phyloP scores from a whole-genome alignment of 2,888 invertebrate genomes.

The Lomographa bimaculata region DNA sequence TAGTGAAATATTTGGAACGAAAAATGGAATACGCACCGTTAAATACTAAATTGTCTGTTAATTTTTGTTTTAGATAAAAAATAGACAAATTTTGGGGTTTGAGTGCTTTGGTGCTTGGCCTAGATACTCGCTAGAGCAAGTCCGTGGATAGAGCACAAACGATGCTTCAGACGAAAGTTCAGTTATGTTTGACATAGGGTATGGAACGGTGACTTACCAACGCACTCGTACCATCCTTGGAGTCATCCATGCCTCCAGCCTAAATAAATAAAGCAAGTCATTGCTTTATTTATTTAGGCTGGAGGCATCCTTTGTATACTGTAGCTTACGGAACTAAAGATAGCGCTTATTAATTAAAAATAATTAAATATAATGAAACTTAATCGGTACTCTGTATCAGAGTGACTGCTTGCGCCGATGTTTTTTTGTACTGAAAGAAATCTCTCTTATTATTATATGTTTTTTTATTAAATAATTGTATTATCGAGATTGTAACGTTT shows the following conservation, averaged over 20 bases:
- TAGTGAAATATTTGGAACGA: constrained; percentile 22
- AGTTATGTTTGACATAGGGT: constrained; percentile 14
- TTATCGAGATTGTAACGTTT: constrained; percentile 50
- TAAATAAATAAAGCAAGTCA: no score
- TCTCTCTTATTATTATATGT: constrained; percentile 55
- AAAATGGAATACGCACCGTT: constrained; percentile 4
- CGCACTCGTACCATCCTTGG: no score
- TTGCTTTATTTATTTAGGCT: constrained; percentile 16
- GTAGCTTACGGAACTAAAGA: constrained; percentile 54
- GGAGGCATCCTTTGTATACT: constrained; percentile 46
- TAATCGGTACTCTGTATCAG: constrained; percentile 77
- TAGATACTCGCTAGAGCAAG: constrained; percentile 18
- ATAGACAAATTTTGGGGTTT: constrained; percentile 14
- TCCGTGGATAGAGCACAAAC: constrained; percentile 12
- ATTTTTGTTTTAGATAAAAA: constrained; percentile 19
- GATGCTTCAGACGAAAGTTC: constrained; percentile 10
- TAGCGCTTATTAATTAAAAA: constrained; percentile 70
- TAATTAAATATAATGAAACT: constrained; percentile 37
- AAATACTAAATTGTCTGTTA: constrained; percentile 15
- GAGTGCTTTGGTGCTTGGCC: constrained; percentile 29
- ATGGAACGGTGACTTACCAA: constrained; percentile 7
- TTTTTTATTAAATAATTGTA: constrained; percentile 54
- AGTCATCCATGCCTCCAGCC: no score
- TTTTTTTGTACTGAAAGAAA: constrained; percentile 63
- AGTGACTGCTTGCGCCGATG: constrained; percentile 62